These are phyloP conservation scores for Lepus americanus DNA, from an alignment of 2,113 vertebrate genomes.

Conservation along the genomic window DNA sequence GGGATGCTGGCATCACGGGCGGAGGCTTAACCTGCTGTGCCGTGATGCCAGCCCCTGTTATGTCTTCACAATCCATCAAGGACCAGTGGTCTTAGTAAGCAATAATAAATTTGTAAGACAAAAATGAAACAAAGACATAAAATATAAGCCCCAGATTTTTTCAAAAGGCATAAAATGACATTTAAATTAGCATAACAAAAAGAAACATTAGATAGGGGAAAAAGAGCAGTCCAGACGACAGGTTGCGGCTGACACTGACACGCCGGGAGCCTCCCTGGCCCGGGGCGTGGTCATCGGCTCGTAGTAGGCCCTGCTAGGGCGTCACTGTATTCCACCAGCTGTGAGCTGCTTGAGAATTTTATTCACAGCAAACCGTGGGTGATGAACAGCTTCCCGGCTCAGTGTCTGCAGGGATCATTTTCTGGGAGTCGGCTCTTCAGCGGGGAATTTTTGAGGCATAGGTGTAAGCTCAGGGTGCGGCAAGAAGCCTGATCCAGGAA, in stretches of 20 bases:
- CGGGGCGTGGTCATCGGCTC: background rate
- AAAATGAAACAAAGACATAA: slow-evolving; percentile 40
- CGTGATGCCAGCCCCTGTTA: too few species aligned
- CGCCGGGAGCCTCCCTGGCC: background rate
- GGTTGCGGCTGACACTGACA: background rate
- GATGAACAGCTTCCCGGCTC: background rate
- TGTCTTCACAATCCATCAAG: background rate
- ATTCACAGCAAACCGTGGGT: background rate
- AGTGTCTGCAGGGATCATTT: slow-evolving; percentile 22
- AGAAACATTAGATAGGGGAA: background rate
- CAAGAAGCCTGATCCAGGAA: slow-evolving; percentile 64
- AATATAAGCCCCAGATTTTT: slow-evolving; percentile 11
- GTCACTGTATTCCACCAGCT: background rate
- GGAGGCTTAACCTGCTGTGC: too few species aligned
- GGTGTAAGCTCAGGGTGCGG: background rate
- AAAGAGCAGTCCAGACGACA: background rate
- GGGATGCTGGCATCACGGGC: too few species aligned
- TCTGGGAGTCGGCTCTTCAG: slow-evolving; percentile 25
- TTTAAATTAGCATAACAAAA: background rate
- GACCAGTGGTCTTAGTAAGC: slow-evolving; percentile 6
- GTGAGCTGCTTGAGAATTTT: slow-evolving; percentile 35
- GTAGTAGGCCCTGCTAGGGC: background rate
- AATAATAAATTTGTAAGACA: slow-evolving; percentile 36
- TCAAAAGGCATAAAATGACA: background rate
- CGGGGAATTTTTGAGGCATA: background rate